Base-by-base conservation (phyloP, 2,113 vertebrate genomes). In the Charadrius vociferus region DNA sequence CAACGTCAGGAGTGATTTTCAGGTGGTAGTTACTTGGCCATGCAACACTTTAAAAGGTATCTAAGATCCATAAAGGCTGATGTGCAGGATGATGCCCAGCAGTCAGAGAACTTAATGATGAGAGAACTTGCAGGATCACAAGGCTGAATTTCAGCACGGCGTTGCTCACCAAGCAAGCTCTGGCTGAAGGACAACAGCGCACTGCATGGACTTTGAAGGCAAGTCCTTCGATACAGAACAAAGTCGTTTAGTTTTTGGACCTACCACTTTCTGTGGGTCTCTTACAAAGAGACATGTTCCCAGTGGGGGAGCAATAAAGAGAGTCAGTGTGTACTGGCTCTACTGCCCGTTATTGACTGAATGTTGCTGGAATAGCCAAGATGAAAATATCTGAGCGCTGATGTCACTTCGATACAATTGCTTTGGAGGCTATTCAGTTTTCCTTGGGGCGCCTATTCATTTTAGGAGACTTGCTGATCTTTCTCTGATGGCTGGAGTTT, bases 341-440 rank as follows among this genome's bases (percentile, higher is more conserved):
- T 80, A 12, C 77, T 59, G 82, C 68, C 92, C 34, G 1, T 84
- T 45, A 41, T 0, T 55, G 92, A 72, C 71, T 78, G 85, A 18
- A 24, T 14, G n/a, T 41, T 41, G 68, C 26, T 86, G 88, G 72
- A 68, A 67, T 30, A 61, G 91, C 80, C 86, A 63, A 52, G 85
- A 61, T 79, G 88, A 85, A 88, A 89, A 95, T 91, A 71, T 39
- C 89, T 81, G 68, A 88, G 86, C 3, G 17, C 88, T 96, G 94
- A 97, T 91, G 94, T 95, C 94, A 95, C 86, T 23, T 52, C 0
- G 10, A 81, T 16, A 43, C 94, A 56, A 30, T 71, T 20, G 63
- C 82, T 90, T 30, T 77, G 88, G 85, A 96, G 88, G 37, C 55
- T 56, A 13, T 39, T 94, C 94, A 91, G 92, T 65, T 94, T 56